Evolutionary conservation across 2,888 invertebrate genomes (phyloP).

Genomic region (Ecdyonurus torrentis): DNA sequence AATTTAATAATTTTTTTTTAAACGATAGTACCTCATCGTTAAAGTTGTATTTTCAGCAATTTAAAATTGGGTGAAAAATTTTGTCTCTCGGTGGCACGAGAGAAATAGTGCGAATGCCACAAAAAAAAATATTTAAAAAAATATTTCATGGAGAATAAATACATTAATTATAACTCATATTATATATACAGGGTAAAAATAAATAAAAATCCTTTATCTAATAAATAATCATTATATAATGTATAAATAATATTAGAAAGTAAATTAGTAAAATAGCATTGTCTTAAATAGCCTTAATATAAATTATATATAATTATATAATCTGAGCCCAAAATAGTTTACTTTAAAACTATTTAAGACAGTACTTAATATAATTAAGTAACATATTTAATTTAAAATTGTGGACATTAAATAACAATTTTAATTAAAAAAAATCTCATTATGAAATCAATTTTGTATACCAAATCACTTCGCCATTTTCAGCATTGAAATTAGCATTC

Average conservation of each 20-base stretch:
- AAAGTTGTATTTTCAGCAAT: neutral
- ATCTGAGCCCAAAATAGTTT: neutral
- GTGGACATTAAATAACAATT: too few relatives aligned
- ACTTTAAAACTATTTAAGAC: neutral
- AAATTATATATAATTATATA: neutral
- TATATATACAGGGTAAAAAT: neutral
- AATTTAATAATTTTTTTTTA: neutral
- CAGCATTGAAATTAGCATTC: too few relatives aligned
- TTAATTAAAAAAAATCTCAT: too few relatives aligned
- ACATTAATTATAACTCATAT: too few relatives aligned
- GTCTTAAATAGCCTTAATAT: neutral
- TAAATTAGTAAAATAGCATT: neutral
- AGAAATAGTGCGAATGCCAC: neutral
- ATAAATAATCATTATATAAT: neutral
- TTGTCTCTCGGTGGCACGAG: neutral
- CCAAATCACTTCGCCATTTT: too few relatives aligned
- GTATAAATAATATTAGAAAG: neutral
- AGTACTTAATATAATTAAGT: too few relatives aligned
- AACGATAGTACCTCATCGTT: neutral
- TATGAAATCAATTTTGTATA: too few relatives aligned
- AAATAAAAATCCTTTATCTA: neutral
- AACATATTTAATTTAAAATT: too few relatives aligned
- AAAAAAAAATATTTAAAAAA: neutral
- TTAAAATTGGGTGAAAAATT: neutral
- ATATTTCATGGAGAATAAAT: too few relatives aligned